phyloP scores from a whole-genome alignment of 2,888 invertebrate species.

The Tenthredo mesomela region DNA sequence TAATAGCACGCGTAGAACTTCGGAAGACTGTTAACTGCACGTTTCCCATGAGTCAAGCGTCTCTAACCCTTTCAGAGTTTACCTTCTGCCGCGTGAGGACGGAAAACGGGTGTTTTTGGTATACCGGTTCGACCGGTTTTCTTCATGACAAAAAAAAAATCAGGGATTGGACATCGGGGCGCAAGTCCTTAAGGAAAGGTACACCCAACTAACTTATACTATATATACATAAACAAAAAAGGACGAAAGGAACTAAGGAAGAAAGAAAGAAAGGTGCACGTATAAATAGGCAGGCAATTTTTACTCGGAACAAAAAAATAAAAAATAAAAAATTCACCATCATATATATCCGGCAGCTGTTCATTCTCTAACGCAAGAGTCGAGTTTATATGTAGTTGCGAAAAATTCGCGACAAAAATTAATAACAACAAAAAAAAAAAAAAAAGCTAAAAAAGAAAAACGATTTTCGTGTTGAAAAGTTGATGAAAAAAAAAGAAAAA shows the following conservation, averaged over 20 bases:
- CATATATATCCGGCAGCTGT: background rate
- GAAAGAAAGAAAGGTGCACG: background rate
- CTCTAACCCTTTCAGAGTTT: constrained; percentile 45
- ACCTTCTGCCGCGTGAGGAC: constrained; percentile 51
- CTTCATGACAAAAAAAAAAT: constrained; percentile 42
- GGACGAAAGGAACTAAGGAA: background rate
- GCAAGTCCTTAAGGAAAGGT: constrained; percentile 55
- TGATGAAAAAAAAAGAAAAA: background rate
- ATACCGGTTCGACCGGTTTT: constrained; percentile 74
- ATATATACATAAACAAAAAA: background rate
- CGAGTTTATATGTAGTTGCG: background rate
- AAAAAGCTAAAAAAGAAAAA: background rate
- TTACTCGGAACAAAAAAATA: background rate
- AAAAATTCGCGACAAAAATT: background rate
- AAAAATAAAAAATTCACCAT: background rate
- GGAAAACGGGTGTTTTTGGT: constrained; percentile 70
- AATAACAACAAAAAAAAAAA: background rate
- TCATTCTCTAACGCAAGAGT: background rate
- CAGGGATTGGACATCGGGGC: constrained; percentile 39
- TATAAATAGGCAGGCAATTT: constrained; percentile 25
- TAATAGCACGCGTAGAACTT: constrained; percentile 47
- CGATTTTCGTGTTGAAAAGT: background rate
- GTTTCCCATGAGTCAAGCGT: constrained; percentile 52
- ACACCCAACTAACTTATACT: constrained; percentile 44
- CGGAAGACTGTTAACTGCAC: constrained; percentile 50